Percentiles rank a stretch among this genome's conserved stretches.
Conservation (phyloP, 2,888 invertebrate species). For the Anarsia innoxiella region DNA sequence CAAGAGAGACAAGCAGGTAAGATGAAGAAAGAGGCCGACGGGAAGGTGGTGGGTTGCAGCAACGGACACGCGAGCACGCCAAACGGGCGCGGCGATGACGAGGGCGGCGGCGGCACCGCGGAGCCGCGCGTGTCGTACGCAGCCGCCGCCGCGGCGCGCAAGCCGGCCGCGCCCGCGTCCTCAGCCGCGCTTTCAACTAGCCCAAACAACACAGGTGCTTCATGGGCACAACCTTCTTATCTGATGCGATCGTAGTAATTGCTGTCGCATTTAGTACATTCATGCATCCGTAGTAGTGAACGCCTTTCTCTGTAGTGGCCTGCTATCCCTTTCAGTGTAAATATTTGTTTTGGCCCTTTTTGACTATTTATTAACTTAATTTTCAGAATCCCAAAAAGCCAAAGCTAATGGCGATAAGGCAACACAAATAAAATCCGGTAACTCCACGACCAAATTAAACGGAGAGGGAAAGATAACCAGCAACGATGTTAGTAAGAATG, state of each 20-base stretch:
- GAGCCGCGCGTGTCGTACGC: slow-evolving; percentile 56
- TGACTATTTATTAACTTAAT: too few species aligned
- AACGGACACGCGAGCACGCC: slow-evolving; percentile 61
- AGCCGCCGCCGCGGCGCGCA: slow-evolving; percentile 62
- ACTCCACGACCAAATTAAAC: slow-evolving; percentile 42
- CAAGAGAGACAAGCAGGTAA: slow-evolving; percentile 50
- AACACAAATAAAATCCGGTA: slow-evolving; percentile 40
- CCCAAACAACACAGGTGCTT: slow-evolving; percentile 51
- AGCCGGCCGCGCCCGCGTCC: slow-evolving; percentile 49
- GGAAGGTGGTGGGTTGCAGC: slow-evolving; percentile 48
- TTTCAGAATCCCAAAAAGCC: slow-evolving; percentile 53
- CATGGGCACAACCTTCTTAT: slow-evolving; percentile 9
- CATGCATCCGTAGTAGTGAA: slow-evolving; percentile 4
- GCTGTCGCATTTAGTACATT: slow-evolving; percentile 6
- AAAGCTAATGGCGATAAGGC: slow-evolving; percentile 48
- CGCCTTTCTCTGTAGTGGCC: too few species aligned
- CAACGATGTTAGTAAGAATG: slow-evolving; percentile 43
- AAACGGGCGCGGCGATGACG: slow-evolving; percentile 65
- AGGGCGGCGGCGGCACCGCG: slow-evolving; percentile 49
- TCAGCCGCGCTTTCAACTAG: slow-evolving; percentile 45
- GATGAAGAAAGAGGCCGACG: slow-evolving; percentile 54
- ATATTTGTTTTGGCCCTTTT: too few species aligned
- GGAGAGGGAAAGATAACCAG: slow-evolving; percentile 48
- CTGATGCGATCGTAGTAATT: slow-evolving; percentile 1
- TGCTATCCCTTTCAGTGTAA: too few species aligned